A percentile compares a stretch with the other conserved stretches of the same genome.
Evolutionary conservation across 2,888 invertebrate species (phyloP).

Genomic region (Antheraea yamamai): DNA sequence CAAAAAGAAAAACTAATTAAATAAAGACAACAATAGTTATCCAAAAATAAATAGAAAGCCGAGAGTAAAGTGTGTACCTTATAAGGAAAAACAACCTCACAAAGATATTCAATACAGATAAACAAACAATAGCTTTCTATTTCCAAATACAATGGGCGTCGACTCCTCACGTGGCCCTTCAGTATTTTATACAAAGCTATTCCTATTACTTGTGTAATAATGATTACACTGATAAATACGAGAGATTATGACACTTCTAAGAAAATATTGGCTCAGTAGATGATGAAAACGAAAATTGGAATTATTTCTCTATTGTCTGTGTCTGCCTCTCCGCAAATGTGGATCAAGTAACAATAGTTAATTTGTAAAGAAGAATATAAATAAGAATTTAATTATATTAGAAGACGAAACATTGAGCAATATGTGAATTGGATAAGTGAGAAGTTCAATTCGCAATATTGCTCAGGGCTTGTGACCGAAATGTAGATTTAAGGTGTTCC

Average conservation of each 20-base stretch:
- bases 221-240: not conserved
- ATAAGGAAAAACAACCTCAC: not conserved
- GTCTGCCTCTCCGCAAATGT: too few species aligned
- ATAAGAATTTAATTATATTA: too few species aligned
- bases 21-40: not conserved
- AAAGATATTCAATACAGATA: slow-evolving; percentile 5
- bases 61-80: not conserved
- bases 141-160: not conserved
- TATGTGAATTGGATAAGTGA: too few species aligned
- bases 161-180: not conserved
- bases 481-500: too few species aligned
- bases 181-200: not conserved
- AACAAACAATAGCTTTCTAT: slow-evolving; percentile 2
- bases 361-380: too few species aligned
- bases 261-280: not conserved
- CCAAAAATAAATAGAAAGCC: not conserved
- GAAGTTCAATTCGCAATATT: too few species aligned
- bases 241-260: not conserved
- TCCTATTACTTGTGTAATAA: not conserved
- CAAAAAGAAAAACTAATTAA: not conserved
- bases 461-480: too few species aligned
- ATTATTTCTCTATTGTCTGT: too few species aligned
- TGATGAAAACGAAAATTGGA: too few species aligned
- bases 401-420: too few species aligned
- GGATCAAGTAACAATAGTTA: too few species aligned